Percentiles rank a stretch among this genome's conserved stretches.
phyloP scores from a whole-genome alignment of 2,113 vertebrate species.

The Bos taurus region ARS-UCD2.0 NC_037345.1:42437501-42438000 shows the following conservation, averaged over 20 bases:
- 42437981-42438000: background rate
- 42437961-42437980: background rate
- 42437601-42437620: background rate
- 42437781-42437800: background rate
- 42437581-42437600: background rate
- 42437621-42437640: background rate
- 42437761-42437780: background rate
- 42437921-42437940: background rate
- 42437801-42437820: background rate
- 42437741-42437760: background rate
- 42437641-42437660: background rate
- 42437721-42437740: background rate
- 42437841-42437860: background rate
- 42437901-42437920: background rate
- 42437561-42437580: background rate
- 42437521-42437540: background rate
- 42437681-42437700: background rate
- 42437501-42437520: background rate
- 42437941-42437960: fast-evolving
- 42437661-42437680: background rate
- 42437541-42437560: background rate
- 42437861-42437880: background rate
- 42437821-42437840: background rate
- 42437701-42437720: background rate
- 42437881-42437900: no score